Evolutionary conservation across 2,888 invertebrate genomes (phyloP), one percentile per base, ranked within the genome.

Genomic region (Chalcosyrphus nemorum): DNA sequence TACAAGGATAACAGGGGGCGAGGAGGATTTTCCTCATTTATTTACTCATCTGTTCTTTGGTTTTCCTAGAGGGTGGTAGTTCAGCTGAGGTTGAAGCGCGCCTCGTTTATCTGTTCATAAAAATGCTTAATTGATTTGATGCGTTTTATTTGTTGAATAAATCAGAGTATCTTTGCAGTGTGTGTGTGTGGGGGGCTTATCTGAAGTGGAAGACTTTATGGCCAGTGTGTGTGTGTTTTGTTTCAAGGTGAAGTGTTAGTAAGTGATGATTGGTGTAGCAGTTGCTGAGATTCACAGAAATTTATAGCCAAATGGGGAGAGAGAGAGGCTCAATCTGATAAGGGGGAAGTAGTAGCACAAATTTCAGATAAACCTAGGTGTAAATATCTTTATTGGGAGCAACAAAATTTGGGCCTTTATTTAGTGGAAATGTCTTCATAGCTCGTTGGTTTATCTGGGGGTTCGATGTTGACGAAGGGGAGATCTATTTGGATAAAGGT

Each of bases 121-220:
- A 84, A 84, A 84, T 80, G 63, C 70, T 80, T 80, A 84, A 84
- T 78, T 80, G 84, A 84, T 74, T 84, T 84, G 84, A 84, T 84
- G 78, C 84, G 78, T 78, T 75, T 80, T 84, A 84, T 75, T 84
- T 84, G 80, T 70, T 75, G 45, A 75, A 74, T 80, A 80, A 84
- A 84, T 84, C 84, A 78, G 70, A 47, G 63, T 66, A 50, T 45
- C 77, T 61, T 41, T 24, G 21, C 43, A 17, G 57, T 35, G 13
- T 52, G n/a, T 17, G 1, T 32, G 4, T 35, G 17, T 1, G n/a
- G 41, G 27, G 63, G 4, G 45, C 47, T 57, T 43, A 41, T 17
- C 15, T 15, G 43, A 17, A 75, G 63, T 75, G 56, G 56, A 65
- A 63, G 75, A 61, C 54, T 81, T 75, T 81, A 81, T 61, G 68